Evolutionary conservation across 2,888 invertebrate species (phyloP), one percentile per base, ranked within the genome.

Genomic region (Congeria kusceri): DNA sequence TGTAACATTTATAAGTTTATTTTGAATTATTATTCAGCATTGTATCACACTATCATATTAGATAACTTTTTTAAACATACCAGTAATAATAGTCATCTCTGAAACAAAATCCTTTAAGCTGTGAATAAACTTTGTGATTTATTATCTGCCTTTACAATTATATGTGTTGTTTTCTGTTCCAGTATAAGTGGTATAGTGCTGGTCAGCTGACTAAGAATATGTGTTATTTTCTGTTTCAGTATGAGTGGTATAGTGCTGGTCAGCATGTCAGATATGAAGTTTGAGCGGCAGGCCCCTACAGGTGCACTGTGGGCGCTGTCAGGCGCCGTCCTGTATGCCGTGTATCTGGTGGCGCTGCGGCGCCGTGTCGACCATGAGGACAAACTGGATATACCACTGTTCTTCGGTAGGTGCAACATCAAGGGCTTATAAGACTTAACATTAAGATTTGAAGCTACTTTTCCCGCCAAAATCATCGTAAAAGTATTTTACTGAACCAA

Each of bases 301-400:
- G 97, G 97, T 63, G 96, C 97, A 62, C 94, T 97, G 76, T 95
- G 98, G 92, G 96, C 97, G 20, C 94, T 98, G 79, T 95, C 96
- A 86, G 97, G 98, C 88, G 97, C 98, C 70, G 95, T 98, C 89
- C 96, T 97, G 91, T 98, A 98, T 94, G 97, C 99, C 4, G 94
- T 96, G 65, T 99, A 98, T 94, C 95, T 99, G 87, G 96, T 98
- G 76, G 95, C 98, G 91, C 95, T 98, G 68, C 95, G 96, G 89
- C 87, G 93, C 47, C 96, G 97, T 94, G 96, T 98, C 80, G 97
- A 98, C 92, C 96, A 97, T 91, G 98, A 98, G 92, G 98, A 98
- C 90, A 97, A 97, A 93, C 96, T 99, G 93, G 98, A 98, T 94
- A 97, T 98, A 89, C 97, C 98, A 69, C 95, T 99, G 94, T 97